These are phyloP conservation scores for Myopa tessellatipennis DNA, from an alignment of 2,888 invertebrate species.

Conservation along the genomic window DNA sequence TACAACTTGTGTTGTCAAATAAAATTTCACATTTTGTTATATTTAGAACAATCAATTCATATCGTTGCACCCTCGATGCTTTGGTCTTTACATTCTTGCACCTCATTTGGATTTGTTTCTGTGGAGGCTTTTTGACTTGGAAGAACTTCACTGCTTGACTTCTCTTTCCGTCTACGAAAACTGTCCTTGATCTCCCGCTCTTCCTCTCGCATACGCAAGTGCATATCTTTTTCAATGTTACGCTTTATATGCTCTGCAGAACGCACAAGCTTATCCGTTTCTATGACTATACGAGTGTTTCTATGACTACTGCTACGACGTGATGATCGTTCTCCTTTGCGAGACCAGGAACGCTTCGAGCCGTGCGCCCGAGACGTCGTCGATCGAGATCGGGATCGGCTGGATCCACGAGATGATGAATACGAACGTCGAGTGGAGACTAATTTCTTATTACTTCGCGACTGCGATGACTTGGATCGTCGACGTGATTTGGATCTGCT, in stretches of 20 bases:
- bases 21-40: background rate
- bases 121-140: no score
- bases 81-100: background rate
- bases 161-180: slow-evolving; percentile 52
- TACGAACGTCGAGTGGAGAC: slow-evolving; percentile 64
- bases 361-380: slow-evolving; percentile 47
- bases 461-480: slow-evolving; percentile 52
- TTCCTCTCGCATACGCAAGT: slow-evolving; percentile 59
- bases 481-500: slow-evolving; percentile 34
- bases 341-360: slow-evolving; percentile 51
- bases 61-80: background rate
- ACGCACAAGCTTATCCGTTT: slow-evolving; percentile 61
- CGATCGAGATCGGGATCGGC: slow-evolving; percentile 49
- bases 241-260: slow-evolving; percentile 64
- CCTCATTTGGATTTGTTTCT: background rate
- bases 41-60: background rate
- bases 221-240: slow-evolving; percentile 61
- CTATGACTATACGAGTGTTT: slow-evolving; percentile 52
- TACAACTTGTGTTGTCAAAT: background rate
- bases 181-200: slow-evolving; percentile 58
- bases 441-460: slow-evolving; percentile 58
- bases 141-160: slow-evolving; percentile 28
- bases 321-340: slow-evolving; percentile 48
- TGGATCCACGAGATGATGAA: slow-evolving; percentile 59
- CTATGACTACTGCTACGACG: slow-evolving; percentile 44